These are phyloP conservation scores for Mystacornis crossleyi DNA, from an alignment of 2,113 vertebrate species.

Conservation along the genomic window DNA sequence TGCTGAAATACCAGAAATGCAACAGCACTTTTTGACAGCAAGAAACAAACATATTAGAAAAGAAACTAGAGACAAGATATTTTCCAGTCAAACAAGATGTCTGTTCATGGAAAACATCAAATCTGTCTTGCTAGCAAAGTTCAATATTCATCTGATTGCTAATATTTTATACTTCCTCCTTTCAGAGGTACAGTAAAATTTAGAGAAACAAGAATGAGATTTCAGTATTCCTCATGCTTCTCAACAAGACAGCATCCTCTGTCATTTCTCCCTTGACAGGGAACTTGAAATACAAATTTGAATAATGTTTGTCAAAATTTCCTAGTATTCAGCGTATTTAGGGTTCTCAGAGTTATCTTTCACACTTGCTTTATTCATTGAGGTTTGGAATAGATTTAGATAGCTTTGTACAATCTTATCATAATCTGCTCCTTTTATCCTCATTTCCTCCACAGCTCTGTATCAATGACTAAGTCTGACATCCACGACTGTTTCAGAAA, in stretches of 20 bases:
- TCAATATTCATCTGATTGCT: constrained; percentile 46
- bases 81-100: constrained; percentile 63
- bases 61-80: constrained; percentile 43
- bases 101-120: constrained; percentile 39
- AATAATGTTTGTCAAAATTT: not conserved
- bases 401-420: not conserved
- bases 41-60: constrained; percentile 43
- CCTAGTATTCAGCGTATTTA: not conserved
- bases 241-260: not conserved
- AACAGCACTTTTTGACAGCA: constrained; percentile 51
- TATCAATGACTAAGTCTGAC: not conserved
- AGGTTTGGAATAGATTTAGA: not conserved
- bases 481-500: not conserved
- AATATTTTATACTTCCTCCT: not conserved
- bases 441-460: not conserved
- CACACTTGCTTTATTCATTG: not conserved
- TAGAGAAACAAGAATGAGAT: not conserved
- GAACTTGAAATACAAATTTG: not conserved
- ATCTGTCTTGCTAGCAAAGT: constrained; percentile 33
- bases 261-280: not conserved
- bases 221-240: not conserved
- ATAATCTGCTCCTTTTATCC: not conserved
- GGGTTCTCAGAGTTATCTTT: not conserved
- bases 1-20: constrained; percentile 57
- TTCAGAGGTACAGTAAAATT: not conserved